Evolutionary conservation across 2,797 vertebrate genomes (phyloP).

Genomic region (Podargus strigoides): DNA sequence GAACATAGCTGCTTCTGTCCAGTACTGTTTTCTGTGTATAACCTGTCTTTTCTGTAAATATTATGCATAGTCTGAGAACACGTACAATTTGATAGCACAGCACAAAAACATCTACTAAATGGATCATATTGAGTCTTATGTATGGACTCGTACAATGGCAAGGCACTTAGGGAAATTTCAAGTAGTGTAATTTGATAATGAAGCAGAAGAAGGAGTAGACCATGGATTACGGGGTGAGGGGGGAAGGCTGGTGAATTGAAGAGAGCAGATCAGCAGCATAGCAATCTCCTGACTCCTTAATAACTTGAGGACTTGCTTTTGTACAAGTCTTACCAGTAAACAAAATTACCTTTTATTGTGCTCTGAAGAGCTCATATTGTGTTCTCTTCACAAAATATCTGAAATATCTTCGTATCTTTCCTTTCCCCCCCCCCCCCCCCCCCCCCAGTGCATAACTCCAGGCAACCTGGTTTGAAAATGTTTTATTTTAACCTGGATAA

Average conservation of each 20-base stretch:
- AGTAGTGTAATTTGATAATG: background rate
- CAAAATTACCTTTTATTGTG: background rate
- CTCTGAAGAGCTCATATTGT: background rate
- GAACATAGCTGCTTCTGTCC: background rate
- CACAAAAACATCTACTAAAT: background rate
- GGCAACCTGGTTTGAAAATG: background rate
- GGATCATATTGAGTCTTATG: background rate
- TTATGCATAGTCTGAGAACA: background rate
- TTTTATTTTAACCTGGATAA: background rate
- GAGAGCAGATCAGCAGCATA: background rate
- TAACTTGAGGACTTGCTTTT: background rate
- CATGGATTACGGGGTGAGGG: fast-evolving
- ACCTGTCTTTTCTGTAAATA: background rate
- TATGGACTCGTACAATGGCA: background rate
- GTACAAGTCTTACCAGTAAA: background rate
- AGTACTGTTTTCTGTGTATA: background rate
- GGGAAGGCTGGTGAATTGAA: background rate
- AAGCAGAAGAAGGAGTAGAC: background rate
- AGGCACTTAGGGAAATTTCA: background rate
- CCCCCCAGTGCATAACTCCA: background rate
- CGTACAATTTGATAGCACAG: background rate
- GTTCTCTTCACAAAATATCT: background rate
- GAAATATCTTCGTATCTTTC: too few relatives aligned
- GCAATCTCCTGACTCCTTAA: background rate
- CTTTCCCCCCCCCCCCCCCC: too few relatives aligned